Evolutionary conservation across 1,140 invertebrate species (phyloP), one percentile per base, ranked within the genome.

Genomic region (Battus philenor): DNA sequence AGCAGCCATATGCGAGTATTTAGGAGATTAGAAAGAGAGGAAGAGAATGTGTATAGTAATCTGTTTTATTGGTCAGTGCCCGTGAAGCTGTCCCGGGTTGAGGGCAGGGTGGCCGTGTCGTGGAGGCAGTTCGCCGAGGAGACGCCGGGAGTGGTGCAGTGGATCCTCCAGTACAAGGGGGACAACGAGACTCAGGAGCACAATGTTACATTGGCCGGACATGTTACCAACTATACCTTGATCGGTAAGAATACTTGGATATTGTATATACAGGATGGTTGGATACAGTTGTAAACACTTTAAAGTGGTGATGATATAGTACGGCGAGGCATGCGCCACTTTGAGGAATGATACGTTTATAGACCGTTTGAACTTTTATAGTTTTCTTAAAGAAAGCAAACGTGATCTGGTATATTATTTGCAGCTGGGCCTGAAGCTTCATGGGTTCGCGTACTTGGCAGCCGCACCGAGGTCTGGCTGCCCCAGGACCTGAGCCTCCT

Each of bases 401-500:
- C n/a, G n/a, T n/a, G n/a, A n/a, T n/a, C n/a, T n/a, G n/a, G n/a
- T 34, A 20, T 2, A 9, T 3, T 18, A 4, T 36, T 4, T 36
- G 6, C 8, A 26, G 18, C 18, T 4, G 34, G 20, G 1, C 10
- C 54, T 57, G 0, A 50, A 70, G 4, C 55, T 67, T 6, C 38
- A 12, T 41, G 38, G 36, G 69, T 85, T 10, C 64, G 82, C 2
- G 54, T 86, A 3, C 54, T 86, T 44, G 82, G 77, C 1, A 72
- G 77, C 1, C 47, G 55, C 11, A 54, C 41, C 2, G 10, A 47
- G 9, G 57, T 51, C 2, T 86, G 84, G 82, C 54, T 82, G 30
- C 61, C 49, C 0, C 82, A 86, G 60, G 68, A 86, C 60, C 57
- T 85, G 44, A 64, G 64, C n/a, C 44, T 66, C 22, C 64, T 87